A percentile compares a stretch with the other conserved stretches of the same genome.
phyloP scores from a whole-genome alignment of 1,140 invertebrate genomes.

The Caenorhabditis brenneri region DNA sequence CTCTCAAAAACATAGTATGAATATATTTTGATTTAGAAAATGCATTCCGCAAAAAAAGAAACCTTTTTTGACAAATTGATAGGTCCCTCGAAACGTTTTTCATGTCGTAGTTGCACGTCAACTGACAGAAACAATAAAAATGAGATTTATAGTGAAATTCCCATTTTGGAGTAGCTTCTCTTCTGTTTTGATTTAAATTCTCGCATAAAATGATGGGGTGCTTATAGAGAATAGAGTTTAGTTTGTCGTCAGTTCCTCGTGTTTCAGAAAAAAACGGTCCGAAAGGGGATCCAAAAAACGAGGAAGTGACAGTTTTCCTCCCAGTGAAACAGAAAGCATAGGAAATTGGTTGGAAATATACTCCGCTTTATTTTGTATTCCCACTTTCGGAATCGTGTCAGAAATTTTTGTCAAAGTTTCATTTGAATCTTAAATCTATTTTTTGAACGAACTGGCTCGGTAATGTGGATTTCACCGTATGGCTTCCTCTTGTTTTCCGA shows the following conservation, averaged over 20 bases:
- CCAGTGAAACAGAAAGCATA: background rate
- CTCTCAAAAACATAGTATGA: background rate
- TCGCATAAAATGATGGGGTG: too few species aligned
- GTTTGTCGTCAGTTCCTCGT: background rate
- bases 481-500: background rate
- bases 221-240: background rate
- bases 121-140: background rate
- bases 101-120: too few species aligned
- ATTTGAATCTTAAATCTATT: background rate
- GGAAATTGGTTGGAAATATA: too few species aligned
- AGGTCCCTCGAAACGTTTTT: background rate
- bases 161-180: background rate
- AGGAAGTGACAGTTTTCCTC: background rate
- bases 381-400: background rate
- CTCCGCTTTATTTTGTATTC: too few species aligned
- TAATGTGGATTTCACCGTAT: background rate
- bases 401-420: too few species aligned
- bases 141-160: background rate
- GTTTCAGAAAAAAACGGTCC: background rate
- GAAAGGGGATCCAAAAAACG: background rate
- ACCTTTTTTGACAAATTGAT: background rate
- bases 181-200: background rate
- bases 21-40: too few species aligned
- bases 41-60: background rate
- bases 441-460: background rate